Conservation (phyloP, 2,113 vertebrate species). For the Ictidomys tridecemlineatus region DNA sequence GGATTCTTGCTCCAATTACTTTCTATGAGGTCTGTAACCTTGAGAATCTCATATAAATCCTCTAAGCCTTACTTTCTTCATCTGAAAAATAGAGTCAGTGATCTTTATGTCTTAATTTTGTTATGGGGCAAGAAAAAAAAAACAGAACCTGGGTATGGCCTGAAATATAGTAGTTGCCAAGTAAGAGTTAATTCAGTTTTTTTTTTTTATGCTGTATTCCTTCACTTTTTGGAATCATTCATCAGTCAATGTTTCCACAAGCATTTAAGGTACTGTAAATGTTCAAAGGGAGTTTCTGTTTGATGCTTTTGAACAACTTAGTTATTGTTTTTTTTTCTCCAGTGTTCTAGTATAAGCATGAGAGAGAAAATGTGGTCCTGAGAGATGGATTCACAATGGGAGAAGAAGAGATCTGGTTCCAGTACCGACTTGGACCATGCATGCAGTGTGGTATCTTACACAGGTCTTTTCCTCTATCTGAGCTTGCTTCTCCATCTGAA, state of each 20-base stretch:
- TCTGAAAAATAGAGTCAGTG: not conserved
- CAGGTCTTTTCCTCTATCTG: not conserved
- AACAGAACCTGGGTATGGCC: not conserved
- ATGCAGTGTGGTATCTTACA: not conserved
- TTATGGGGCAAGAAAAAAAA: not conserved
- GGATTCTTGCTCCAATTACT: not conserved
- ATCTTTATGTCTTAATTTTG: not conserved
- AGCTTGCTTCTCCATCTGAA: not conserved
- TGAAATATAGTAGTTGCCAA: not conserved
- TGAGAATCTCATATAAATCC: not conserved
- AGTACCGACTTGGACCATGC: not conserved
- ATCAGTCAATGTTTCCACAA: not conserved
- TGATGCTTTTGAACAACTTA: not conserved
- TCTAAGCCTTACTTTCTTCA: not conserved
- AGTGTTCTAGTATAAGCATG: not conserved
- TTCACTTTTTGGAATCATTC: not conserved
- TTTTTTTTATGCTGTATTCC: not conserved
- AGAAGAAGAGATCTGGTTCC: not conserved
- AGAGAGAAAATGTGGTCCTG: not conserved
- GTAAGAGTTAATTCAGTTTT: not conserved
- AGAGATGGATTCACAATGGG: not conserved
- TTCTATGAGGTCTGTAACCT: not conserved
- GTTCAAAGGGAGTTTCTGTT: not conserved
- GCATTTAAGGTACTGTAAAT: not conserved
- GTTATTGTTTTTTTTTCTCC: not conserved